Evolutionary conservation across 1,140 invertebrate species (phyloP).

Genomic region (Drosophila punjabiensis): DNA sequence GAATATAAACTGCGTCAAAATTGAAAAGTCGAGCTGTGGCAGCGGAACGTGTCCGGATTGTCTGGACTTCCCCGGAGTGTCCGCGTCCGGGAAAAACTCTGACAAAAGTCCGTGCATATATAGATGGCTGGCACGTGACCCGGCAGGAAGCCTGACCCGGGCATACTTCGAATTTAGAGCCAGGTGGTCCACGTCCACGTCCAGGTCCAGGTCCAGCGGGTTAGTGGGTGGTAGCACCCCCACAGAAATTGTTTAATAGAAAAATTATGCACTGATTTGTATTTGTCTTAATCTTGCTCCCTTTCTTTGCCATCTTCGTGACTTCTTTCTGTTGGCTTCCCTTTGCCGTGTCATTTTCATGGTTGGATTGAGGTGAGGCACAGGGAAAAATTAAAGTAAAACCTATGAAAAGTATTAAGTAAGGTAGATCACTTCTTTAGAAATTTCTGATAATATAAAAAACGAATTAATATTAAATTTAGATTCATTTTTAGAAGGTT

Average conservation of each 20-base stretch:
- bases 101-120: conserved; percentile 46
- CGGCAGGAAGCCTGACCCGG: conserved; percentile 21
- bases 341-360: conserved; percentile 68
- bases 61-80: conserved; percentile 14
- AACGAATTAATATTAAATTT: background rate
- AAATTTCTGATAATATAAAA: background rate
- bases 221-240: background rate
- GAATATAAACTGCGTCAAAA: conserved; percentile 78
- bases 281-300: conserved; percentile 75
- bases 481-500: no score
- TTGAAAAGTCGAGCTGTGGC: conserved; percentile 72
- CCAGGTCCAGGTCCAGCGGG: background rate
- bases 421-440: background rate
- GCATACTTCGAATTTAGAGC: conserved; percentile 28
- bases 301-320: conserved; percentile 26
- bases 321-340: conserved; percentile 27
- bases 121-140: conserved; percentile 60
- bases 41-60: conserved; percentile 65
- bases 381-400: background rate
- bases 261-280: conserved; percentile 84
- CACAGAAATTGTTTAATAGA: conserved; percentile 73
- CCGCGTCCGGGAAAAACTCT: conserved; percentile 12
- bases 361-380: conserved; percentile 29
- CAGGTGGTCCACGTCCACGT: conserved; percentile 45
- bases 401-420: background rate